Evolutionary conservation across 1,140 invertebrate genomes (phyloP).

Genomic region (Scaptodrosophila lebanonensis): DNA sequence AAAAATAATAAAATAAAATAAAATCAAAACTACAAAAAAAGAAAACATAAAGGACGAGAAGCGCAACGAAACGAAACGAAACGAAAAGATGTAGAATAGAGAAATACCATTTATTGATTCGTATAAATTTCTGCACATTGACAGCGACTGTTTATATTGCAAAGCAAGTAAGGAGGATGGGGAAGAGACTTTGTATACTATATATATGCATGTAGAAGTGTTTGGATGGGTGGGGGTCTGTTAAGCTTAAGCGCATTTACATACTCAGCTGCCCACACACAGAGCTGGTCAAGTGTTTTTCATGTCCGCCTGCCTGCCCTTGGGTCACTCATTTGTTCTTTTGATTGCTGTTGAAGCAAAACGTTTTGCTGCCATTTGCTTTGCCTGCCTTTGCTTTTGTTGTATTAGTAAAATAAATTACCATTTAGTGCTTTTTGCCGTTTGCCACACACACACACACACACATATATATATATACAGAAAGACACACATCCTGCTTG

Average conservation of each 20-base stretch:
- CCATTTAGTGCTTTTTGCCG: conserved; percentile 74
- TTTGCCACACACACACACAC: conserved; percentile 54
- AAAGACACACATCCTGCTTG: conserved; percentile 12
- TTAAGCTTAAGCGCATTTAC: conserved; percentile 71
- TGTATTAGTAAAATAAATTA: conserved; percentile 76
- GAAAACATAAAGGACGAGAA: conserved; percentile 19
- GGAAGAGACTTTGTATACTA: conserved; percentile 8
- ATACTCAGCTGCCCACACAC: conserved; percentile 37
- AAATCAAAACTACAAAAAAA: conserved; percentile 34
- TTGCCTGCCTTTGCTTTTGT: conserved; percentile 45
- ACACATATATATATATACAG: not conserved
- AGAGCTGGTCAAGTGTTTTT: conserved; percentile 58
- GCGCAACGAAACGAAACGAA: conserved; percentile 7
- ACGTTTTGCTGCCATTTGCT: conserved; percentile 50
- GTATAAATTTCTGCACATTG: conserved; percentile 75
- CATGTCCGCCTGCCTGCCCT: conserved; percentile 55
- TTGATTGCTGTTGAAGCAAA: conserved; percentile 62
- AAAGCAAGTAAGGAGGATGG: not conserved
- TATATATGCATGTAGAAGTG: no score
- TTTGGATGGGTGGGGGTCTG: no score
- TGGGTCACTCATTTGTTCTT: conserved; percentile 74
- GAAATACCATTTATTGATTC: conserved; percentile 76
- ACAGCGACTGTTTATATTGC: conserved; percentile 70
- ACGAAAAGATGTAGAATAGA: conserved; percentile 31
- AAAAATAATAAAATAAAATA: no score